Percentiles rank a stretch among this genome's conserved stretches.
Conservation (phyloP, 2,113 vertebrate genomes). For the Epinephelus moara region DNA sequence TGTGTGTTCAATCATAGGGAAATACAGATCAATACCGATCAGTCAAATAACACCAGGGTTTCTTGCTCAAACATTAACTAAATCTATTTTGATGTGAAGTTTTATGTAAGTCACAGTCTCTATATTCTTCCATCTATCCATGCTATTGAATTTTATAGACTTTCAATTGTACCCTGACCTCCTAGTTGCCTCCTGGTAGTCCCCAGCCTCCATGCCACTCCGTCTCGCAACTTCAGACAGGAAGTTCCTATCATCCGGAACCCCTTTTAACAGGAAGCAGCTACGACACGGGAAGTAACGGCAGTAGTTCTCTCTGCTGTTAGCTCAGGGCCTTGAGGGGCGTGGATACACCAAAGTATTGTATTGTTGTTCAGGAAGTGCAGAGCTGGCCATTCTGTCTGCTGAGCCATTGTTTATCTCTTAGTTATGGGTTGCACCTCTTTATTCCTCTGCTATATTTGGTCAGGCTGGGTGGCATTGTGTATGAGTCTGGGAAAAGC, state of each 20-base stretch:
- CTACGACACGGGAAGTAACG: conserved; percentile 79
- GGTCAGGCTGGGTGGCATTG: conserved; percentile 63
- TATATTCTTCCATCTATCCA: not conserved
- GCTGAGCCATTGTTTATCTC: conserved; percentile 77
- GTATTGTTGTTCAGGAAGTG: conserved; percentile 84
- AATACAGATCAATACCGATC: not conserved
- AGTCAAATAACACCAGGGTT: not conserved
- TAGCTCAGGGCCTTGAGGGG: conserved; percentile 60
- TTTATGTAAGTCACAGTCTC: not conserved
- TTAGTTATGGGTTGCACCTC: conserved; percentile 46
- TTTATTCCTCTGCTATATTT: conserved; percentile 69
- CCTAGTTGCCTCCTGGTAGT: conserved; percentile 2
- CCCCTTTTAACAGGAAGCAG: conserved; percentile 78
- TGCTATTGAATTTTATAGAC: too few species aligned
- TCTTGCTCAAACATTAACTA: not conserved
- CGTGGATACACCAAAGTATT: conserved; percentile 59
- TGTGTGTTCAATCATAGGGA: not conserved
- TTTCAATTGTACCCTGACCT: not conserved
- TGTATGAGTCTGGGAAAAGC: conserved; percentile 60
- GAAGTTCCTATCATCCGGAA: conserved; percentile 76
- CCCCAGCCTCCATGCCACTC: conserved; percentile 18
- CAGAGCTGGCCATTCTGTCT: conserved; percentile 66
- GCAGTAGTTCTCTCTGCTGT: conserved; percentile 52
- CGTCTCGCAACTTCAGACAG: conserved; percentile 68
- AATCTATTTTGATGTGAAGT: not conserved